phyloP scores from a whole-genome alignment of 2,113 vertebrate species.

The Urocitellus parryii region DNA sequence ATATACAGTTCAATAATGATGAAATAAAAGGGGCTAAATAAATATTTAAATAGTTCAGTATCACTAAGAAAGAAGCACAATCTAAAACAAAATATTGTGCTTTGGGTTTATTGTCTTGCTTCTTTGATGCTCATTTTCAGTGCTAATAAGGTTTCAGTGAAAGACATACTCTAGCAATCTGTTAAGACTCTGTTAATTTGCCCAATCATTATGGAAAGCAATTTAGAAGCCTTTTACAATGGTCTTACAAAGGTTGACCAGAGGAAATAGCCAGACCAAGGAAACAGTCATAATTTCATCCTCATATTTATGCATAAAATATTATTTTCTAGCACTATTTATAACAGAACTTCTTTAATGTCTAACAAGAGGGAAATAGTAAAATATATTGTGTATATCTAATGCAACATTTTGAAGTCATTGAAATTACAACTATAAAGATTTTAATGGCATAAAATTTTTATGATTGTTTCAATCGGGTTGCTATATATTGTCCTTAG shows the following conservation, averaged over 20 bases:
- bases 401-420: background rate
- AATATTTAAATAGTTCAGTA: constrained; percentile 33
- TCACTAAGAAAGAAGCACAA: constrained; percentile 25
- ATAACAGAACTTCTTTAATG: background rate
- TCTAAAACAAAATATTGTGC: constrained; percentile 48
- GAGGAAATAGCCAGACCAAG: background rate
- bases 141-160: background rate
- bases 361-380: constrained; percentile 1
- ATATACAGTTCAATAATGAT: constrained; percentile 13
- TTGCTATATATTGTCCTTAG: background rate
- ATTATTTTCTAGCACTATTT: constrained; percentile 2
- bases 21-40: constrained; percentile 22
- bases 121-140: background rate
- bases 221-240: constrained; percentile 17
- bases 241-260: background rate
- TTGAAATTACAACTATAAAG: background rate
- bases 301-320: constrained; percentile 14
- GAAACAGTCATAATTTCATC: constrained; percentile 32
- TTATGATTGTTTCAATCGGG: background rate
- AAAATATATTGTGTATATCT: background rate
- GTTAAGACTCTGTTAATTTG: background rate
- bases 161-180: background rate
- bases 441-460: background rate
- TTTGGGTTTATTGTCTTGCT: background rate
- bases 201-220: background rate